A percentile compares a stretch with the other conserved stretches of the same genome.
These are phyloP conservation scores for Platycercus adscitus DNA, from an alignment of 2,113 vertebrate genomes.

Conservation along the genomic window DNA sequence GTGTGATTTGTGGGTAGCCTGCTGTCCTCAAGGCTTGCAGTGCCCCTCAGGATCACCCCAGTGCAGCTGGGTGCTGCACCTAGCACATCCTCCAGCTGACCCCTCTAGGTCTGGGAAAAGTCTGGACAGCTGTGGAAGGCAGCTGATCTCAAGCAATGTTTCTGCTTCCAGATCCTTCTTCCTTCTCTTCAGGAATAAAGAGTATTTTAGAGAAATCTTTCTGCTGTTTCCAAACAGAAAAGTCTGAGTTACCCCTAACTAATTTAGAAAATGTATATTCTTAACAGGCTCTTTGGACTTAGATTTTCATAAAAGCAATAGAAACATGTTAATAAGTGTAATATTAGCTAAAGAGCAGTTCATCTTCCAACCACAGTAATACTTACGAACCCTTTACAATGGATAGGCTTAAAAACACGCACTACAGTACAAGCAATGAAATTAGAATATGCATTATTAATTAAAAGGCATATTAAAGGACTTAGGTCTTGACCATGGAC, in stretches of 20 bases:
- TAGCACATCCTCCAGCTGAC: neutral
- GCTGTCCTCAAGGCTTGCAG: neutral
- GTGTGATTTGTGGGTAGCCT: neutral
- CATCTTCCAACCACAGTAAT: neutral
- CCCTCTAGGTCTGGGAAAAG: neutral
- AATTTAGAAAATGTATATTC: neutral
- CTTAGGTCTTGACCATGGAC: neutral
- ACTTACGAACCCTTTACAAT: neutral
- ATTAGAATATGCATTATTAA: constrained; percentile 24
- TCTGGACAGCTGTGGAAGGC: neutral
- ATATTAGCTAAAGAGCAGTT: neutral
- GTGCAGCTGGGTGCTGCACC: neutral
- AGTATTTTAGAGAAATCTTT: neutral
- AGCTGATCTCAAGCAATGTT: neutral
- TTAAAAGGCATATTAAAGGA: neutral
- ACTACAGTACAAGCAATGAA: neutral
- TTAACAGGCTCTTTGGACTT: neutral
- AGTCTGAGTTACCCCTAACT: neutral
- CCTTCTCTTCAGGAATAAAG: neutral
- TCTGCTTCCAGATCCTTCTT: neutral
- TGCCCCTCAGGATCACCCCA: accelerated
- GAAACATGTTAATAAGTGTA: neutral
- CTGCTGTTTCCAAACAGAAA: neutral
- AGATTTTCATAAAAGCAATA: neutral
- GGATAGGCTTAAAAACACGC: neutral